Base-by-base conservation (phyloP, 2,113 vertebrate genomes). In the Dasyurus viverrinus region DNA sequence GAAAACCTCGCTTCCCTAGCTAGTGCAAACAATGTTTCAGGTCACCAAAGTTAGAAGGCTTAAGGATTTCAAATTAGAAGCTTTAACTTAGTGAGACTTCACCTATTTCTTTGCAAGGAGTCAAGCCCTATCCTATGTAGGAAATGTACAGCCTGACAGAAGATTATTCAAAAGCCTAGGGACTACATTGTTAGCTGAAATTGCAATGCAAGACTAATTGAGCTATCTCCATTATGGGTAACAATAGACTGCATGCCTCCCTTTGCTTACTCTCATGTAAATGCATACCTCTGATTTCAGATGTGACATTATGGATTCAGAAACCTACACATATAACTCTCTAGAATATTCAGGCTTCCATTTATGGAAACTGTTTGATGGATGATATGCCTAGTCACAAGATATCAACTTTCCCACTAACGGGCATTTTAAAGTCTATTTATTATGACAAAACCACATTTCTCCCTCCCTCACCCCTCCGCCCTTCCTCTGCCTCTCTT, bases 61-160 rank as follows among this genome's bases (percentile, higher is more conserved):
- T 92, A 94, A 90, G 92, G 97, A 95, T 95, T 95, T 92, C 89
- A 95, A 54, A 91, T 96, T 96, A 93, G 52, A 93, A n/a, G 36
- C 93, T 90, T 97, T 95, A 96, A 96, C 36, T 96, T 96, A 96
- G 93, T 76, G 53, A 97, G 68, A 2, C 53, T 96, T 89, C 48
- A 53, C 96, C 94, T 94, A 84, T 97, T 97, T 22, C 94, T 97
- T 25, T 95, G 89, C 52, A 95, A 5, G 90, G 47, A 95, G 48
- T 50, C 54, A 95, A 94, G 60, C 27, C 30, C 93, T 96, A 36
- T 93, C 96, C 92, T 55, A 52, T 93, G 47, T 95, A 95, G 53
- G 47, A 96, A 94, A 92, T 95, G 89, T 89, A 93, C 92, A 50
- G 46, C 84, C 46, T 95, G 46, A 36, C 97, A 93, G 89, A 94